Percentiles rank a stretch among this genome's conserved stretches.
Evolutionary conservation across 2,888 invertebrate genomes (phyloP).

Genomic region (Nematopogon swammerdamellus): DNA sequence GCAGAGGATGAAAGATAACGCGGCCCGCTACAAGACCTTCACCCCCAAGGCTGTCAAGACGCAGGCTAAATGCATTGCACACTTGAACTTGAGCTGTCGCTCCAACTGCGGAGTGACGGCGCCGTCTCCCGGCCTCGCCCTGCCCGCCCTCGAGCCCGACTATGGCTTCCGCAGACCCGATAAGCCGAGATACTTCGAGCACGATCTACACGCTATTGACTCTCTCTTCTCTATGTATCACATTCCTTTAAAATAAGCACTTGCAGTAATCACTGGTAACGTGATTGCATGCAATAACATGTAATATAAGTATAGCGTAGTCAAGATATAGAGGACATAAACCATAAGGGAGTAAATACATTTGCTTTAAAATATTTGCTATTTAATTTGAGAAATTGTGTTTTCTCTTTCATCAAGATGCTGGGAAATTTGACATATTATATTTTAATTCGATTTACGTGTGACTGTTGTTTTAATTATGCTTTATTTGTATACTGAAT

Average conservation of each 20-base stretch:
- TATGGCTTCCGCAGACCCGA: conserved; percentile 35
- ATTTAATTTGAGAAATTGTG: too few species aligned
- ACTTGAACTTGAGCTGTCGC: neutral
- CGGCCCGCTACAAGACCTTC: conserved; percentile 20
- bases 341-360: too few species aligned
- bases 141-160: conserved; percentile 39
- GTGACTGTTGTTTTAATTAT: too few species aligned
- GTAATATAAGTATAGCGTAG: too few species aligned
- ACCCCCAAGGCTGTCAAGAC: conserved; percentile 19
- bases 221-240: conserved; percentile 36
- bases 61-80: neutral
- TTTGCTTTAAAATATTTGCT: too few species aligned
- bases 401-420: too few species aligned
- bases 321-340: too few species aligned
- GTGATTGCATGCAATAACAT: too few species aligned
- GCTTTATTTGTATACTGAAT: too few species aligned
- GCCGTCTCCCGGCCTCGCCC: conserved; percentile 11
- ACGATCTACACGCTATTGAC: conserved; percentile 39
- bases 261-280: too few species aligned
- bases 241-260: neutral
- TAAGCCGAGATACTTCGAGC: conserved; percentile 39
- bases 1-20: conserved; percentile 31
- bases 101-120: neutral
- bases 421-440: too few species aligned
- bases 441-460: too few species aligned